These are phyloP conservation scores for Bradypodion pumilum DNA, from an alignment of 2,797 vertebrate species.

Conservation along the genomic window DNA sequence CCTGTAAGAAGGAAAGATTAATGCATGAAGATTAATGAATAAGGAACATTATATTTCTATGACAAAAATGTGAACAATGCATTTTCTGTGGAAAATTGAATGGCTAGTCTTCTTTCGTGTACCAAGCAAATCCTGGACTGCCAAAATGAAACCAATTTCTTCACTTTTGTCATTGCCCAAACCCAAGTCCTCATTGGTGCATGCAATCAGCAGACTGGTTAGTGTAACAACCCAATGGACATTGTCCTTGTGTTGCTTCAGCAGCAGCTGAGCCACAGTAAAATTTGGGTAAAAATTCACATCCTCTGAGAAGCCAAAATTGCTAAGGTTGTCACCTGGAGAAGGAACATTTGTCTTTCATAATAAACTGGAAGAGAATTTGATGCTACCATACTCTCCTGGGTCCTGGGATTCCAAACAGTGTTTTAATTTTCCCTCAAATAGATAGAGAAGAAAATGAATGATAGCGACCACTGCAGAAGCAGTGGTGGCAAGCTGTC, in stretches of 20 bases:
- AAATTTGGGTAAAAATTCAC: not conserved
- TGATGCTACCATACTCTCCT: not conserved
- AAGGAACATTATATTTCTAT: not conserved
- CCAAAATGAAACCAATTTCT: too few species aligned
- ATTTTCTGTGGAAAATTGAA: not conserved
- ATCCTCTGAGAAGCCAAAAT: not conserved
- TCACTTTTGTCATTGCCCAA: too few species aligned
- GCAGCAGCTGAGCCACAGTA: not conserved
- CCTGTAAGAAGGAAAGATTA: not conserved
- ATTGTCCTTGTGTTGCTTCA: not conserved
- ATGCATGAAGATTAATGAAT: not conserved
- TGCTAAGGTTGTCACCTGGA: not conserved
- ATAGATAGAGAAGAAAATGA: not conserved
- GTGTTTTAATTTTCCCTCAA: not conserved
- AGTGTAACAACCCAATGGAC: not conserved
- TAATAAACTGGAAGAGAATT: not conserved
- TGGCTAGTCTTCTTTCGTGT: too few species aligned
- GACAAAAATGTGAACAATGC: not conserved
- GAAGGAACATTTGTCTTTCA: not conserved
- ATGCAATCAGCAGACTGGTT: too few species aligned
- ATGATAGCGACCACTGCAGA: not conserved
- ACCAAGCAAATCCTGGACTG: too few species aligned
- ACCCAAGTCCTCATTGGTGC: too few species aligned
- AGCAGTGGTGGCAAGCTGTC: not conserved
- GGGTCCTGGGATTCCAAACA: not conserved